A percentile compares a stretch with the other conserved stretches of the same genome.
These are phyloP conservation scores for Quadroppia sp. DNA, from an alignment of 2,888 invertebrate species.

Conservation along the genomic window DNA sequence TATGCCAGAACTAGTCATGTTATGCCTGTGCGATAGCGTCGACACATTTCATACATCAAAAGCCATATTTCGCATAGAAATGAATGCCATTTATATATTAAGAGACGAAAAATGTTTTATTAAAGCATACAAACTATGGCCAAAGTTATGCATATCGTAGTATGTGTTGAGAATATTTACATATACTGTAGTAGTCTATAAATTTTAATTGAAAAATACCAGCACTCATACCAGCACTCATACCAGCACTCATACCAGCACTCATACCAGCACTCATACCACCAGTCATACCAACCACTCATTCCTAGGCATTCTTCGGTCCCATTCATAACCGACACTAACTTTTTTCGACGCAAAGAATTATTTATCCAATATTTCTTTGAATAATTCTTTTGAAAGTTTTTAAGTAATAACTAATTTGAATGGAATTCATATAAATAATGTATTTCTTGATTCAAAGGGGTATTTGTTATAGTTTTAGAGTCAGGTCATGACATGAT, in stretches of 20 bases:
- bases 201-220: conserved; percentile 35
- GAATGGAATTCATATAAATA: no score
- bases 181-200: no score
- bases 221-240: not conserved
- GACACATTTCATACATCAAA: not conserved
- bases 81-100: not conserved
- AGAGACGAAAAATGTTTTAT: not conserved
- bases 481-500: conserved; percentile 32
- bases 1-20: not conserved
- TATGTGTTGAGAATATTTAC: not conserved
- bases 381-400: not conserved
- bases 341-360: not conserved
- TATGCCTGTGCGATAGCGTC: not conserved
- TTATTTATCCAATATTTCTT: not conserved
- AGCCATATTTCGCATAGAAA: not conserved
- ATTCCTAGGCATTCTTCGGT: not conserved
- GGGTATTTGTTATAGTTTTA: not conserved
- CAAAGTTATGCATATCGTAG: not conserved
- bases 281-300: not conserved
- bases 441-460: no score
- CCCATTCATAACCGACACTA: no score
- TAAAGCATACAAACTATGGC: not conserved
- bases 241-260: no score
- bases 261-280: no score
- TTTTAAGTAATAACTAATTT: no score